Conservation (phyloP, 2,797 vertebrate species). For the Clarias fuscus region DNA sequence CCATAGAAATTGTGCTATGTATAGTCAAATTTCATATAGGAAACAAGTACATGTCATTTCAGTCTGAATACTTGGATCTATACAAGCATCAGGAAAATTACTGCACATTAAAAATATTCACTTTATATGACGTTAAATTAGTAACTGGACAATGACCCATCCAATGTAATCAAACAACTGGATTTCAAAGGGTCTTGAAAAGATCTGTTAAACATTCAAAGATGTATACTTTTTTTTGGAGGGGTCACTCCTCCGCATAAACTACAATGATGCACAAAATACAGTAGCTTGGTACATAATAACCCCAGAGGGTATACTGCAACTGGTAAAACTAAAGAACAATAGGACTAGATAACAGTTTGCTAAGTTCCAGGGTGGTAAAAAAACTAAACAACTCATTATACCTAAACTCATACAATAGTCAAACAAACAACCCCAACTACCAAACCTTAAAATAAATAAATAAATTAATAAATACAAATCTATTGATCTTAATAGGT, state of each 20-base stretch:
- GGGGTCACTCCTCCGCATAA: too few relatives aligned
- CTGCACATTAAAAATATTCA: background rate
- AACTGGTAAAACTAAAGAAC: background rate
- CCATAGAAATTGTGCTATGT: background rate
- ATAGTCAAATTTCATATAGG: background rate
- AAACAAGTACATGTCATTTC: too few relatives aligned
- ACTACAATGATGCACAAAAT: background rate
- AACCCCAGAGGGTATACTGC: background rate
- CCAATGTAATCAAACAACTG: background rate
- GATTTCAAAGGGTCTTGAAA: background rate
- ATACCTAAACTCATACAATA: background rate
- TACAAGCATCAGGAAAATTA: background rate
- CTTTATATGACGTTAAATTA: background rate
- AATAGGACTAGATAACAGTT: background rate
- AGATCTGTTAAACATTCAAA: background rate
- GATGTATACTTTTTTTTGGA: background rate
- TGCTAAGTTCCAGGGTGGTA: background rate
- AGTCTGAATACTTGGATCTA: background rate
- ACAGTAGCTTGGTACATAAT: background rate
- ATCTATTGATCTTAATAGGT: background rate
- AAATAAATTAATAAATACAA: background rate
- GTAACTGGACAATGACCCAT: background rate
- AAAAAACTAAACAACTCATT: background rate
- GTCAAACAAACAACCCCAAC: background rate
- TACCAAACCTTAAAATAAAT: background rate